Base-by-base conservation (phyloP, 2,888 invertebrate species). In the Muschampia staudingeri region DNA sequence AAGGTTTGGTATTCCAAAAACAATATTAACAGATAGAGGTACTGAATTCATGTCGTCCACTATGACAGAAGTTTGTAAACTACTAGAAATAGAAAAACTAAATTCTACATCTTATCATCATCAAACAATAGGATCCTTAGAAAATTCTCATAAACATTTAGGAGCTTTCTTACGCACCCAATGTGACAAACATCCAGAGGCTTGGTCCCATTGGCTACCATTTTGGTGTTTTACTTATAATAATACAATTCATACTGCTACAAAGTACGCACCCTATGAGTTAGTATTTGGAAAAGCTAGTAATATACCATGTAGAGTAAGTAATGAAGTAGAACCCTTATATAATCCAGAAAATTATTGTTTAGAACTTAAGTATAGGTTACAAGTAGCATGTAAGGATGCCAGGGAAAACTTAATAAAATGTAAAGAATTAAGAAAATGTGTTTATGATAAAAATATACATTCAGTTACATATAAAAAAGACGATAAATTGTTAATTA, bases 151-250 rank as follows among this genome's bases (percentile, higher is more conserved):
- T 25, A 25, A 25, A 25, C 67, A 67, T 30, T 12, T 67, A 8
- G 61, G 12, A n/a, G 19, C 61, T n/a, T 61, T n/a, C 61, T 61
- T 61, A n/a, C 12, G 61, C 12, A 61, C 19, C 12, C 61, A 61
- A 61, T 61, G 61, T 61, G 61, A 61, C 3, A n/a, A n/a, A 61
- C 61, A 61, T n/a, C 61, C 61, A 19, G 61, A 61, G 8, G 19
- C 61, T 2, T 61, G 61, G 61, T 11, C 2, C n/a, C 61, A 16
- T 9, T 61, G 61, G n/a, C n/a, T 61, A 61, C 61, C 61, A n/a
- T 61, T 61, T n/a, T 19, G 61, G 61, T 61, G 61, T 19, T 61
- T 61, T 61, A 4, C 19, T 61, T 61, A 48, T n/a, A 61, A 61
- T 61, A 61, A 9, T 5, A n/a, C 61, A n/a, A 16, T 61, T 9